Evolutionary conservation across 2,888 invertebrate species (phyloP), one percentile per base, ranked within the genome.

Genomic region (Acrocyrtus sp.): DNA sequence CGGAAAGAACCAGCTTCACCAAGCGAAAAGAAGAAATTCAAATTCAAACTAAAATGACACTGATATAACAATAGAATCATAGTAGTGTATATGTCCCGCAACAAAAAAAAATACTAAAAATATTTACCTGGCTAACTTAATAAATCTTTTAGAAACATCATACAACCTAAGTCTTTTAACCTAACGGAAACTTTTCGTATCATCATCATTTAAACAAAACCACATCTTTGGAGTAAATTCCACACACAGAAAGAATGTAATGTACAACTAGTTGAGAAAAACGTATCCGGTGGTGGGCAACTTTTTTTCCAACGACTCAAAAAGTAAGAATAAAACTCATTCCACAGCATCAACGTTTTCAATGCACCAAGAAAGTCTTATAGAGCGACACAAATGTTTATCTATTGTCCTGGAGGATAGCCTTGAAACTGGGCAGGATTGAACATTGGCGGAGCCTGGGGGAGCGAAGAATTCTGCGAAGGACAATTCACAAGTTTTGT

Each of bases 361-460:
- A 41, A 48, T 22, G 47, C 29, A 60, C 47, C 21, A 29, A 47
- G 29, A 34, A n/a, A n/a, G n/a, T n/a, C n/a, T n/a, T n/a, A n/a
- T 47, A 1, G 19, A 48, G 29, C 29, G n/a, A 22, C 27, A 17
- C 24, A 22, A 10, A 50, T 22, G 1, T 51, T 10, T 10, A 41
- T 26, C 45, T 68, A 68, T 58, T 68, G 68, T 34, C 68, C 68
- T 53, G 60, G 68, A 39, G 68, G 39, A 54, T 68, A 68, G 10
- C 61, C 61, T 24, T 69, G 69, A 43, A 76, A 76, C 47, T 76
- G 75, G 43, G 83, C 75, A 1, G 83, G 84, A 74, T 83, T 82
- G 76, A 82, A 83, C 81, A 83, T 80, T 58, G 80, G 77, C 1
- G 82, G 81, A 63, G 78, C 70, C 39, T 63, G 61, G 5, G 77